These are phyloP conservation scores for Echeneis naucrates DNA, from an alignment of 2,797 vertebrate species.

Conservation along the genomic window DNA sequence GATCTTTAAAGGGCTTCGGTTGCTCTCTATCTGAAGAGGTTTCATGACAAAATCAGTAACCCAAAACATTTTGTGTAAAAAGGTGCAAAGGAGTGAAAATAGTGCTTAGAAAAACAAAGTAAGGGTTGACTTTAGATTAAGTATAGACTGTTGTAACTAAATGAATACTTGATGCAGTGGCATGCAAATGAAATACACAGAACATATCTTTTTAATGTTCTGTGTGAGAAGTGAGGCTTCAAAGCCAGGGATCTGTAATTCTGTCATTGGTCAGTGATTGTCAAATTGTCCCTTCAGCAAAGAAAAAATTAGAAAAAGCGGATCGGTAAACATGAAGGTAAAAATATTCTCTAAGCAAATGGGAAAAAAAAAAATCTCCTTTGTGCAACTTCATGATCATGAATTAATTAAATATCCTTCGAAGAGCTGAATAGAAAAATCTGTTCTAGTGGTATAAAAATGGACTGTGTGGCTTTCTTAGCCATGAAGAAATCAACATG, in stretches of 20 bases:
- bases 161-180: slow-evolving; percentile 28
- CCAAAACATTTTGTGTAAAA: slow-evolving; percentile 1
- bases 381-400: slow-evolving; percentile 31
- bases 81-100: slow-evolving; percentile 3
- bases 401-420: slow-evolving; percentile 39
- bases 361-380: slow-evolving; percentile 22
- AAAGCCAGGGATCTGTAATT: slow-evolving; percentile 45
- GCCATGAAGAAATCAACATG: slow-evolving; percentile 44
- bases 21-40: slow-evolving; percentile 58
- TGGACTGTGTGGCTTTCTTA: slow-evolving; percentile 51
- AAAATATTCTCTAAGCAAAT: slow-evolving; percentile 27
- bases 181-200: slow-evolving; percentile 17
- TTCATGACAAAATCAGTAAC: slow-evolving; percentile 35
- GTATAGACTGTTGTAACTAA: slow-evolving; percentile 18
- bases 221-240: slow-evolving; percentile 18
- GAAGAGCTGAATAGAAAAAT: slow-evolving; percentile 56
- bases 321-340: slow-evolving; percentile 6
- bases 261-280: slow-evolving; percentile 70
- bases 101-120: slow-evolving; percentile 19
- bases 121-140: background rate
- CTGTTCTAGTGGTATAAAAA: slow-evolving; percentile 56
- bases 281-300: slow-evolving; percentile 62
- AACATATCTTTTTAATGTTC: slow-evolving; percentile 26
- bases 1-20: slow-evolving; percentile 83
- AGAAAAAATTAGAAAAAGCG: slow-evolving; percentile 16